Base-by-base conservation (phyloP, 2,113 vertebrate species). In the Corapipo altera region DNA sequence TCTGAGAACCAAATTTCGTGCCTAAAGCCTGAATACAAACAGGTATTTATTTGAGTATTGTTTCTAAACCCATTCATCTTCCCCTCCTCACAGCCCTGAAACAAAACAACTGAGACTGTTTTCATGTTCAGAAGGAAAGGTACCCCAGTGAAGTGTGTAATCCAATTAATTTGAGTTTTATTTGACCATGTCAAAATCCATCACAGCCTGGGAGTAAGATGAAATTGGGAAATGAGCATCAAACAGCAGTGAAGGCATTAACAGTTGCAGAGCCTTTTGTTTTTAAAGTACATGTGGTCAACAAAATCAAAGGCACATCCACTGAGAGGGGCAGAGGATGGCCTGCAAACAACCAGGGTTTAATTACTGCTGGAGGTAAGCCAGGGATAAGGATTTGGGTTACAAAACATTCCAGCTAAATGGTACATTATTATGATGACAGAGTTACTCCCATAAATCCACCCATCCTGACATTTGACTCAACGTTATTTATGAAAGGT, bases 131-230 rank as follows among this genome's bases (percentile, higher is more conserved):
- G 82, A 91, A 86, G 78, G 71, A 83, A 83, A 96, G 92, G 85
- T 96, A 84, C 72, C 95, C 85, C 88, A 96, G 90, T 96, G 95
- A 91, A 96, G 82, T 97, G 96, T 95, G 90, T 96, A 96, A 97
- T 96, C 69, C 93, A 96, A 96, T 96, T 97, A 96, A 96, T 94
- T 27, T 95, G 93, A 96, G 88, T 96, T 96, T 92, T 93, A 96
- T 96, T 92, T 96, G 85, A 81, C 95, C 79, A 78, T 69, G 95
- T 96, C 95, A 97, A 93, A 96, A 94, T 61, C 92, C 69, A 96
- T 97, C 95, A 96, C 0, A 0, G 79, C 82, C 78, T 74, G 69
- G 59, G 71, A 88, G 75, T 28, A 58, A 93, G 90, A 95, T 41
- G 65, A 52, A 74, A 81, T 84, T 51, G 69, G 92, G 65, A 93